Evolutionary conservation across 2,888 invertebrate genomes (phyloP), one percentile per base, ranked within the genome.

Genomic region (Epirrhoe tristata): DNA sequence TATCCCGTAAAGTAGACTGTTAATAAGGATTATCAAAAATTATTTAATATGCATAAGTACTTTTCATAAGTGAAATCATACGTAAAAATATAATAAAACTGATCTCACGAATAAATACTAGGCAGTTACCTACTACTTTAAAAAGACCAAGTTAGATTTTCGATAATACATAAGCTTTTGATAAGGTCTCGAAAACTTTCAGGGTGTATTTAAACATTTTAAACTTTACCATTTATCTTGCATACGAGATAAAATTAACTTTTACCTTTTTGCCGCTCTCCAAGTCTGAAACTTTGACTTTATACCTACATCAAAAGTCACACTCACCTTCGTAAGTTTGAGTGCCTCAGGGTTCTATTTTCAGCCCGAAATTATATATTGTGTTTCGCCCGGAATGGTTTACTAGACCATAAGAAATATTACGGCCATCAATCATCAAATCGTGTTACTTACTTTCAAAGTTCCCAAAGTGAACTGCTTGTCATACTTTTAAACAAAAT

Each of bases 401-500:
- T 55, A 43, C 55, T 67, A 59, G 24, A 54, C 51, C 53, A 32
- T 16, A 14, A 53, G 5, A 43, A 39, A 46, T 58, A 36, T 32
- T 8, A 14, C n/a, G 43, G 6, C 43, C 52, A 63, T 60, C 53
- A 60, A 64, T 61, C 57, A 53, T 57, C 48, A 48, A 58, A 58
- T 62, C 54, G 46, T 53, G 54, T 55, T 43, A 58, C 63, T 34
- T 54, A 56, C 59, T 68, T 61, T 17, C 31, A 24, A 64, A 61
- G 58, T 62, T 66, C 16, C 24, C 16, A 56, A 62, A 62, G 60
- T 57, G 43, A 66, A 60, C 65, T 56, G 53, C 48, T 61, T 50
- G 58, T 34, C 17, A 61, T 61, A 64, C 58, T 67, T 58, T 46
- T 48, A 32, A 63, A 58, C 64, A 58, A 59, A 69, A 56, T 60